These are phyloP conservation scores for Stomatorhinus ivindoensis DNA, from an alignment of 2,113 vertebrate species.

Conservation along the genomic window DNA sequence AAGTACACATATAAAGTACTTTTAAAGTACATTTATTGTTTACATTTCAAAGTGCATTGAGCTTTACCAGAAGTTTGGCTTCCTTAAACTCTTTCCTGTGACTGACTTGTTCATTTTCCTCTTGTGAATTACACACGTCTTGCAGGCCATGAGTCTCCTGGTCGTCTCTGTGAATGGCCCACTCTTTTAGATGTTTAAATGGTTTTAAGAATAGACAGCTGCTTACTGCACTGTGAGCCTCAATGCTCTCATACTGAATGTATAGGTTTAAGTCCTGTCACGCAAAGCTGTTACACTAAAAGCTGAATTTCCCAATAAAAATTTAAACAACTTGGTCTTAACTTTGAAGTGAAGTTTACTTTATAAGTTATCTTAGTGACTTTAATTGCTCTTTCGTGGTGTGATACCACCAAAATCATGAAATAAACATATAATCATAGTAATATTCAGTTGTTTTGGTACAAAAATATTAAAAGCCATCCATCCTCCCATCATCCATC, in stretches of 20 bases:
- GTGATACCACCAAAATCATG: background rate
- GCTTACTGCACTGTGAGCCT: background rate
- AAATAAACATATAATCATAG: background rate
- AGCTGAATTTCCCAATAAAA: background rate
- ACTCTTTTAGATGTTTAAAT: background rate
- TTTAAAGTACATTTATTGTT: background rate
- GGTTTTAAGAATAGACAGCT: background rate
- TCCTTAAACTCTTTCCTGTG: background rate
- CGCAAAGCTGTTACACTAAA: background rate
- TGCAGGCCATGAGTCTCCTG: background rate
- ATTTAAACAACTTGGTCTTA: background rate
- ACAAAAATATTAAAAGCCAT: background rate
- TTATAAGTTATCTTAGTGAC: background rate
- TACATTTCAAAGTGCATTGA: background rate
- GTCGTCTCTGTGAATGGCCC: background rate
- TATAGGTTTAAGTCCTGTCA: background rate
- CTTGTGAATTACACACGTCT: background rate
- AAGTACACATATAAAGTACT: background rate
- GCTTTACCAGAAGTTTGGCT: background rate
- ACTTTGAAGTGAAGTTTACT: background rate
- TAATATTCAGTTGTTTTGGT: background rate
- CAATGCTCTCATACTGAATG: background rate
- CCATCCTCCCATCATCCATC: background rate
- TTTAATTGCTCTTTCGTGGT: background rate
- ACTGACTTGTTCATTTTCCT: background rate